Evolutionary conservation across 1,140 invertebrate genomes (phyloP).

Genomic region (Mesaphorura yosii): DNA sequence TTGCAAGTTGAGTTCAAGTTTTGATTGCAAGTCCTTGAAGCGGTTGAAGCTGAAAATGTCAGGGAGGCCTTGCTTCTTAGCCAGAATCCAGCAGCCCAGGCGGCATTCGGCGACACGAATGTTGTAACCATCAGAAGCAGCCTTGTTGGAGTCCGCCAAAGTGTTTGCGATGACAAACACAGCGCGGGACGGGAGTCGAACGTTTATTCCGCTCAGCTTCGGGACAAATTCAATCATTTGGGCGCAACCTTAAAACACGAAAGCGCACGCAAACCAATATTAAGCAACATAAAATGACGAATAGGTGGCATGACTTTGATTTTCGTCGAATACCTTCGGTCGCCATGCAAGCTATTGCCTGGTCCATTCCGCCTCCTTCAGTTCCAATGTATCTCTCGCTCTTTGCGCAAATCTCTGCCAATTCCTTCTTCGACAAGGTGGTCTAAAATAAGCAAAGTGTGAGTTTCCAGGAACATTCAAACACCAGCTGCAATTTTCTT

Average conservation of each 20-base stretch:
- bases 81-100: constrained; percentile 70
- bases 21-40: constrained; percentile 60
- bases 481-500: too few relatives aligned
- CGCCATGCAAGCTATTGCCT: constrained; percentile 91
- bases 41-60: constrained; percentile 49
- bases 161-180: constrained; percentile 91
- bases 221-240: constrained; percentile 93
- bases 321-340: constrained; percentile 56
- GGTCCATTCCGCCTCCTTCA: constrained; percentile 98
- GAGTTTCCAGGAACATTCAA: too few relatives aligned
- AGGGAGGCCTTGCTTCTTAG: constrained; percentile 46
- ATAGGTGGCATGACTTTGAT: too few relatives aligned
- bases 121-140: constrained; percentile 80
- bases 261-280: too few relatives aligned
- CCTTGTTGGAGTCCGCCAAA: constrained; percentile 83
- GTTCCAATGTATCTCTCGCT: constrained; percentile 89
- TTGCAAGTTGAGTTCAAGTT: constrained; percentile 47
- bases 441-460: constrained; percentile 34
- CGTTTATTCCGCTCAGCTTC: constrained; percentile 54
- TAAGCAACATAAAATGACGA: too few relatives aligned
- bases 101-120: constrained; percentile 86
- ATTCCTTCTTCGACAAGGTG: constrained; percentile 52
- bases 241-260: constrained; percentile 51
- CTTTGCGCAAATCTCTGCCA: constrained; percentile 74
- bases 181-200: constrained; percentile 63